These are phyloP conservation scores for Bombycilla garrulus DNA, from an alignment of 2,113 vertebrate genomes.

Conservation along the genomic window DNA sequence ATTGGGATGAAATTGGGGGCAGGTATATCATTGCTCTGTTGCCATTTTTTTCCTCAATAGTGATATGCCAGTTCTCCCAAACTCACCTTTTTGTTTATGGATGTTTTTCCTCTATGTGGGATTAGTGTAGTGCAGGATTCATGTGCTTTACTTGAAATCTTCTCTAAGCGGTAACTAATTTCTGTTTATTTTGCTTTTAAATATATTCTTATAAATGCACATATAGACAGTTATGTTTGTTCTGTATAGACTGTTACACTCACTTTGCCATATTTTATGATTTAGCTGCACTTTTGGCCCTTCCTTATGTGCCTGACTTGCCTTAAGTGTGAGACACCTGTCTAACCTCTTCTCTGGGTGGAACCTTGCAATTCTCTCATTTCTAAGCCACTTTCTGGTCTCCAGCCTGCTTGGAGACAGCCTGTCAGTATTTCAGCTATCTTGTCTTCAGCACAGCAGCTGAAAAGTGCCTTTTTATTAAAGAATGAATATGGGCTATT, in stretches of 20 bases:
- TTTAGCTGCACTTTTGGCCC: not conserved
- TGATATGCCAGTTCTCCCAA: not conserved
- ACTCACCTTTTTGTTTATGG: not conserved
- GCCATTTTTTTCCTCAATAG: not conserved
- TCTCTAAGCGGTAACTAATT: not conserved
- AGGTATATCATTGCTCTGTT: not conserved
- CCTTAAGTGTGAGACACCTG: accelerated
- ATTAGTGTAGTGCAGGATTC: not conserved
- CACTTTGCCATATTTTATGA: not conserved
- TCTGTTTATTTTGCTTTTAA: not conserved
- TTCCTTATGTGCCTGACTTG: not conserved
- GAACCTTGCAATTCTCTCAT: not conserved
- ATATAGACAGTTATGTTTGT: not conserved
- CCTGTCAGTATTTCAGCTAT: not conserved
- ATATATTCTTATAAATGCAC: not conserved
- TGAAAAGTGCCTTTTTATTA: not conserved
- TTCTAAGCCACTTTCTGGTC: not conserved
- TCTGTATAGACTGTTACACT: not conserved
- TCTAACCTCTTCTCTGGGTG: not conserved
- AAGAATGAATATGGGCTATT: not conserved
- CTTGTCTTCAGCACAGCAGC: not conserved
- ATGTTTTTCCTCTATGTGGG: not conserved
- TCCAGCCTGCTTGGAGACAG: not conserved
- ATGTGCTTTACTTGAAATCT: not conserved
- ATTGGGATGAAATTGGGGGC: not conserved